Evolutionary conservation across 2,797 vertebrate genomes (phyloP).

Genomic region (Tarsius wallacei): DNA sequence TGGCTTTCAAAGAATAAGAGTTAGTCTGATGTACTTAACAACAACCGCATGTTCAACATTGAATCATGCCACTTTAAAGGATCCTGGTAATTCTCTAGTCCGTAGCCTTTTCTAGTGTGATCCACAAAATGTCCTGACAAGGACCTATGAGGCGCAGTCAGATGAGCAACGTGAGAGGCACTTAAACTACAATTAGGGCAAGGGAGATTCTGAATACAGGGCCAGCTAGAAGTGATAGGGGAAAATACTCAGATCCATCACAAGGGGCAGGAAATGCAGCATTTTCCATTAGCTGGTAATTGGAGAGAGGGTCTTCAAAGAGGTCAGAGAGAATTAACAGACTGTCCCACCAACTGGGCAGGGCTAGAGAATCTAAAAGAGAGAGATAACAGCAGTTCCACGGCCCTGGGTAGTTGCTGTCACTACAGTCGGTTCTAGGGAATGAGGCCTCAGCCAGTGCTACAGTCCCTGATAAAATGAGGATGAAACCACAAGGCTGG

Average conservation of each 20-base stretch:
- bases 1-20: background rate
- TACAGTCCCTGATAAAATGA: background rate
- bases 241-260: background rate
- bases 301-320: background rate
- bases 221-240: background rate
- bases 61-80: constrained; percentile 9
- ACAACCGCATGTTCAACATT: background rate
- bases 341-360: background rate
- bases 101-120: background rate
- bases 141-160: background rate
- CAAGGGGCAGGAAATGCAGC: background rate
- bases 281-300: background rate
- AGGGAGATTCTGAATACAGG: background rate
- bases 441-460: background rate
- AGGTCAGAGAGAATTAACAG: background rate
- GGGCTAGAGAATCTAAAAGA: background rate
- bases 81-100: background rate
- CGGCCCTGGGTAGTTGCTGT: too few relatives aligned
- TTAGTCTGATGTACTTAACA: background rate
- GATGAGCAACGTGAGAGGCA: background rate
- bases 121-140: background rate
- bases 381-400: background rate
- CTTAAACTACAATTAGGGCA: background rate
- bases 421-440: background rate
- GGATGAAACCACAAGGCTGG: background rate